Evolutionary conservation across 1,140 invertebrate genomes (phyloP).

Genomic region (Nymphalis io): DNA sequence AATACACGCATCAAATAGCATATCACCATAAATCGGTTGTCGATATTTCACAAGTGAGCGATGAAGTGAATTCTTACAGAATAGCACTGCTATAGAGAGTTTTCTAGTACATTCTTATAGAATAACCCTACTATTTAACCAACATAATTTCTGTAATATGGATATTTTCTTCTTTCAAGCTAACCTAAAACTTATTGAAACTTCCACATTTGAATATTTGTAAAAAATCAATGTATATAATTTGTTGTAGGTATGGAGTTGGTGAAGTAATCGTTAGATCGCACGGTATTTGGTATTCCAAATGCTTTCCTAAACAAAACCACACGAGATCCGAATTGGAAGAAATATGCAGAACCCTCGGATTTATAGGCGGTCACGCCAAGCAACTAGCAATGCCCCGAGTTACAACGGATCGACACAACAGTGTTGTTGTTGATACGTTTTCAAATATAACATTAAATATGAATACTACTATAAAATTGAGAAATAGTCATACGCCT

Average conservation of each 20-base stretch:
- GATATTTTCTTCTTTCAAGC: no score
- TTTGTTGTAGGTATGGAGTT: conserved; percentile 64
- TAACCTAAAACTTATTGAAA: neutral
- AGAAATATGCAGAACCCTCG: conserved; percentile 63
- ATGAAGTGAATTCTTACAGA: no score
- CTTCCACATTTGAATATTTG: conserved; percentile 3
- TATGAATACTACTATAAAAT: conserved; percentile 61
- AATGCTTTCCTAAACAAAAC: conserved; percentile 59
- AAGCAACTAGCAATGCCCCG: conserved; percentile 53
- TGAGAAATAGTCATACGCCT: conserved; percentile 62
- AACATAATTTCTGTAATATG: no score
- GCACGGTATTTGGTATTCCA: conserved; percentile 68
- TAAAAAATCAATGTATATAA: conserved; percentile 2
- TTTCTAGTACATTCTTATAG: no score
- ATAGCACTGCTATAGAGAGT: no score
- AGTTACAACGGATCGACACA: conserved; percentile 42
- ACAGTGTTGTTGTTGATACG: conserved; percentile 53
- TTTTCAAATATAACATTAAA: conserved; percentile 65
- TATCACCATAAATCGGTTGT: no score
- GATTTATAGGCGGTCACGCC: conserved; percentile 67
- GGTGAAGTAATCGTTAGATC: conserved; percentile 64
- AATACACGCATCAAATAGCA: no score
- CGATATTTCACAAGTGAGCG: no score
- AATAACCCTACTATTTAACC: no score
- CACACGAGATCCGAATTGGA: conserved; percentile 68